These are phyloP conservation scores for Polylopha cassiicola DNA, from an alignment of 2,888 invertebrate species.

Conservation along the genomic window DNA sequence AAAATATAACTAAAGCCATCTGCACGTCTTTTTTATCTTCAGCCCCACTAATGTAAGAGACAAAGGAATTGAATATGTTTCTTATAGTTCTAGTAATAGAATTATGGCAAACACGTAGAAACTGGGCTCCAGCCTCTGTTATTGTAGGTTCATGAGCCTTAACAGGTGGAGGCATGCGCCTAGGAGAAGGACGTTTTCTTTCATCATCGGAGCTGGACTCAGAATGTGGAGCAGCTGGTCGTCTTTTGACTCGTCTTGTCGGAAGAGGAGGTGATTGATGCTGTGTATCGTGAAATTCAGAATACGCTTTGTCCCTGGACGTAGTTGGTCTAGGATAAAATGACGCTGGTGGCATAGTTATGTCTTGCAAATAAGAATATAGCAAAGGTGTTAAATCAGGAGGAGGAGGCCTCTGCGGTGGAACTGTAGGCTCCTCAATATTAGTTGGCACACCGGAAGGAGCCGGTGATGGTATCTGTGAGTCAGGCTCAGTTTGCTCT, in stretches of 20 bases:
- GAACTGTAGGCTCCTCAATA: conserved; percentile 42
- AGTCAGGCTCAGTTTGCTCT: conserved; percentile 23
- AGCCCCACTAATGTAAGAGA: conserved; percentile 78
- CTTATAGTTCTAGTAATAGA: conserved; percentile 81
- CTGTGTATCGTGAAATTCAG: conserved; percentile 55
- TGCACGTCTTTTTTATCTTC: conserved; percentile 85
- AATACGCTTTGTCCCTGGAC: conserved; percentile 49
- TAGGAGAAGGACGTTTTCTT: conserved; percentile 58
- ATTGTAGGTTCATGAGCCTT: conserved; percentile 80
- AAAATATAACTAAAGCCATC: conserved; percentile 85
- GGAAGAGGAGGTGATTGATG: conserved; percentile 61
- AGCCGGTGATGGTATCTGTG: conserved; percentile 28
- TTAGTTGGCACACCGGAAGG: conserved; percentile 33
- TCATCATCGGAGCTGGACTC: conserved; percentile 74
- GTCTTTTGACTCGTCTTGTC: conserved; percentile 68
- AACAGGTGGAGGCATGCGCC: conserved; percentile 54
- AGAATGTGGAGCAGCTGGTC: conserved; percentile 55
- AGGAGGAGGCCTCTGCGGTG: conserved; percentile 69
- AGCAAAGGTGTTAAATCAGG: conserved; percentile 68
- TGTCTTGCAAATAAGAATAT: conserved; percentile 74
- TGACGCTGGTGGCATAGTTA: conserved; percentile 66
- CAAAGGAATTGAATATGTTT: conserved; percentile 81
- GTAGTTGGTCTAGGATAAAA: conserved; percentile 61
- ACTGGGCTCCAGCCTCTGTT: conserved; percentile 82
- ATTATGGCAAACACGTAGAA: conserved; percentile 82